A percentile compares a stretch with the other conserved stretches of the same genome.
These are phyloP conservation scores for Ctenochaetus hawaiiensis DNA, from an alignment of 2,797 vertebrate species.

Conservation along the genomic window DNA sequence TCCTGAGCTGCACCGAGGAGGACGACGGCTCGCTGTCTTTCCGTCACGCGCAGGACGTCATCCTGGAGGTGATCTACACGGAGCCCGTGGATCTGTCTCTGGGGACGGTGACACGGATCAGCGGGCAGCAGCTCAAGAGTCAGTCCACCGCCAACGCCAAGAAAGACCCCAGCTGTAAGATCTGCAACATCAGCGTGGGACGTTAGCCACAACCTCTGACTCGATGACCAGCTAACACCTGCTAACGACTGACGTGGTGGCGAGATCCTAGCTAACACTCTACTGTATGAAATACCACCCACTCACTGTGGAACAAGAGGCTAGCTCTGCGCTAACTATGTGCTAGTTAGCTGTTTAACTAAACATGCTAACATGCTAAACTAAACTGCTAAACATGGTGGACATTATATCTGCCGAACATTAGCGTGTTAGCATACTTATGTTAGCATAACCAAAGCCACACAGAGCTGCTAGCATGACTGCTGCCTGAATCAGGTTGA, in stretches of 20 bases:
- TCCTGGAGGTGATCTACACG: conserved; percentile 96
- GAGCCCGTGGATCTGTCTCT: conserved; percentile 91
- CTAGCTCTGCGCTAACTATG: background rate
- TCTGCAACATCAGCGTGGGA: conserved; percentile 96
- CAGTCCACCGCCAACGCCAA: conserved; percentile 94
- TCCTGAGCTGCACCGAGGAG: conserved; percentile 90
- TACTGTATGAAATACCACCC: background rate
- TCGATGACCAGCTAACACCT: background rate
- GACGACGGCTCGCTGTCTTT: conserved; percentile 83
- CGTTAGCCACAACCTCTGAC: conserved; percentile 80
- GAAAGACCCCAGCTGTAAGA: conserved; percentile 98
- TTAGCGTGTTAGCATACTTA: no score
- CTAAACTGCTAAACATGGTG: no score
- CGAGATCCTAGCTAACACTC: background rate
- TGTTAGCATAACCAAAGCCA: no score
- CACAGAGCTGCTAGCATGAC: no score
- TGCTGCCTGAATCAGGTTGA: no score
- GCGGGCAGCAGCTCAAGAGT: conserved; percentile 95
- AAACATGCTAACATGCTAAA: no score
- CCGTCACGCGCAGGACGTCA: conserved; percentile 94
- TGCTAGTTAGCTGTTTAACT: background rate
- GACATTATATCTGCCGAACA: no score
- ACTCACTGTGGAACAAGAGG: background rate
- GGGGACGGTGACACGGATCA: conserved; percentile 91
- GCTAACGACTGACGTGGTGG: background rate